Base-by-base conservation (phyloP, 2,888 invertebrate species). In the Argyresthia albistria region DNA sequence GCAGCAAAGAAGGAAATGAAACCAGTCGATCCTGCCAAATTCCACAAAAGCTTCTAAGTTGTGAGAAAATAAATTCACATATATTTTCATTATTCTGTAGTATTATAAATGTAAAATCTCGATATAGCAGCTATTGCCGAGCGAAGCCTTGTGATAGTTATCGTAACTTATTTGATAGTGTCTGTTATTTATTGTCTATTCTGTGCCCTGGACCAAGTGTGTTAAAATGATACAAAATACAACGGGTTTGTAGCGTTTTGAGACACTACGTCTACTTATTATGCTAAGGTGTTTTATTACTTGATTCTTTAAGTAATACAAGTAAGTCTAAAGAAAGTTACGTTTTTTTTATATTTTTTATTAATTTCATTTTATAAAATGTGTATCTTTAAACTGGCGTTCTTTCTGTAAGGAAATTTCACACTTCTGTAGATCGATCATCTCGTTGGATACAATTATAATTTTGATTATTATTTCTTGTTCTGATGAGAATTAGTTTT, bases 121-220 rank as follows among this genome's bases (percentile, higher is more conserved):
- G 46, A 39, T 39, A n/a, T 1, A 6, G n/a, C 39, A 11, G 46
- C 46, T n/a, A 25, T 46, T 46, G 46, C 35, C n/a, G 46, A 35
- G 46, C 35, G n/a, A 46, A n/a, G 46, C 46, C 46, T 35, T 48
- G 48, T 48, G 48, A 48, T 48, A 48, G 48, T 47, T 36, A 35
- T 11, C 8, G 15, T 36, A 48, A 39, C 47, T 14, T 48, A 9
- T 48, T 47, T 35, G 11, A 35, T 47, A n/a, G 12, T 35, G 46
- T 15, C 45, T 46, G 46, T 46, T 46, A 46, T 46, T 48, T 48
- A 48, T 48, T 36, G 14, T 48, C 37, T 48, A 36, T 15, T 36
- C 12, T 39, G 37, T 36, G 12, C 48, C 37, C 14, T 48, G 14
- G 37, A 12, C n/a, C 12, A 12, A 48, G 8, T 37, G 48, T 37